phyloP scores from a whole-genome alignment of 2,888 invertebrate species.

The Nomada flava region DNA sequence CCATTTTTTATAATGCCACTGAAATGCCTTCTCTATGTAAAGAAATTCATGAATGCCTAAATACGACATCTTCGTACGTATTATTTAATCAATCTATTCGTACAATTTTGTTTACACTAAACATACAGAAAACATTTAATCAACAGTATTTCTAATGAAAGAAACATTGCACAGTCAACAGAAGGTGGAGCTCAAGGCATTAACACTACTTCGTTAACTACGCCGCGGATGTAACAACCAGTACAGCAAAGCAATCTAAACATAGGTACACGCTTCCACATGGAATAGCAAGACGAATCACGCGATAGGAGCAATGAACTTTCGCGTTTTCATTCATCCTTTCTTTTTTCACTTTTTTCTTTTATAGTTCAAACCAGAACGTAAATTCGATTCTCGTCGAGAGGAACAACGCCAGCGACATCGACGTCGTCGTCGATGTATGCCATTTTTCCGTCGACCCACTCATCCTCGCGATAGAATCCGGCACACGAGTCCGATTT shows the following conservation, averaged over 20 bases:
- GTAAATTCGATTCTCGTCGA: conserved; percentile 50
- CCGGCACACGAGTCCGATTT: conserved; percentile 80
- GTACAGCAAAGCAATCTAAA: not conserved
- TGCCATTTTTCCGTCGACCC: conserved; percentile 80
- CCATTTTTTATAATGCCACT: not conserved
- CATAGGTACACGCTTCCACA: conserved; percentile 8
- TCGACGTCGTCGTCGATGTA: conserved; percentile 60
- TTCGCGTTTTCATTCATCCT: not conserved
- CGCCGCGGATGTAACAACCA: not conserved
- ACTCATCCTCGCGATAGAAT: conserved; percentile 80
- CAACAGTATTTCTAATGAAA: not conserved
- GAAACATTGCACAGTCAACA: not conserved
- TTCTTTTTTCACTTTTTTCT: not conserved
- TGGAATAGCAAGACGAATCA: not conserved
- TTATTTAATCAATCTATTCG: not conserved
- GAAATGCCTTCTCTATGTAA: not conserved
- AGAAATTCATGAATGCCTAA: not conserved
- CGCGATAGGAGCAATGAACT: not conserved
- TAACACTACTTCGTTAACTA: conserved; percentile 10
- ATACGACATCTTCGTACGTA: not conserved
- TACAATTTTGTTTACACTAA: not conserved
- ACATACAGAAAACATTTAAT: not conserved
- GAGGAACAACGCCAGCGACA: conserved; percentile 38
- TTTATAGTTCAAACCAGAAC: not conserved
- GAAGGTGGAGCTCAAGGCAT: not conserved